Percentiles rank a stretch among this genome's conserved stretches.
These are phyloP conservation scores for Lethenteron reissneri DNA, from an alignment of 2,113 vertebrate species.

Conservation along the genomic window DNA sequence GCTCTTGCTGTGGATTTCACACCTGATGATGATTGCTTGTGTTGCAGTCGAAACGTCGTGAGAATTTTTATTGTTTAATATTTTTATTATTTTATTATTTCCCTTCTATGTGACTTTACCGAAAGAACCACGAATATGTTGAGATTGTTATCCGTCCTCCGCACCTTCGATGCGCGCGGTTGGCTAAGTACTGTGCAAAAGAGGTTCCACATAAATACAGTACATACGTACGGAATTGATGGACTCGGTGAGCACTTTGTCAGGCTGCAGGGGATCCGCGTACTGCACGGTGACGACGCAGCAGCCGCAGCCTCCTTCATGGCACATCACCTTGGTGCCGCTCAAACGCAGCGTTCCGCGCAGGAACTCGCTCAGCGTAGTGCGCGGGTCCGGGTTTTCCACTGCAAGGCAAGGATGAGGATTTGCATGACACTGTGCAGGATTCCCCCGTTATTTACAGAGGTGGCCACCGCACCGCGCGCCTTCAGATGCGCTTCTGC, in stretches of 20 bases:
- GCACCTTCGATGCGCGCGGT: neutral
- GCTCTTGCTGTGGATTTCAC: too few relatives aligned
- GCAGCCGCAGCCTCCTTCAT: constrained; percentile 10
- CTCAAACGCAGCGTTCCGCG: neutral
- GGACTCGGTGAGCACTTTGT: constrained; percentile 6
- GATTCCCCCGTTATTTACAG: too few relatives aligned
- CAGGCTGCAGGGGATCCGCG: constrained; percentile 1
- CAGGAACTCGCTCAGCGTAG: constrained; percentile 7
- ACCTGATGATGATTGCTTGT: too few relatives aligned
- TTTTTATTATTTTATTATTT: too few relatives aligned
- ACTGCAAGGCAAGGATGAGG: constrained; percentile 1
- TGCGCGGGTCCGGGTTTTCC: constrained; percentile 8
- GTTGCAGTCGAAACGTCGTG: too few relatives aligned
- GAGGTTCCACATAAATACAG: neutral
- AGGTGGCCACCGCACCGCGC: too few relatives aligned
- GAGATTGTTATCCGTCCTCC: neutral
- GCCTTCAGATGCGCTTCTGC: too few relatives aligned
- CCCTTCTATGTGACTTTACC: too few relatives aligned
- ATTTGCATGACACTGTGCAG: neutral
- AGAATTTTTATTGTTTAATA: too few relatives aligned
- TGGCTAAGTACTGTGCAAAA: neutral
- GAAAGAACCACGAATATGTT: neutral
- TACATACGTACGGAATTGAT: constrained; percentile 8
- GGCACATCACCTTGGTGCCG: constrained; percentile 10
- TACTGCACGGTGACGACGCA: constrained; percentile 7